A percentile compares a stretch with the other conserved stretches of the same genome.
phyloP scores from a whole-genome alignment of 2,113 vertebrate genomes.

The Emydocephalus ijimae region DNA sequence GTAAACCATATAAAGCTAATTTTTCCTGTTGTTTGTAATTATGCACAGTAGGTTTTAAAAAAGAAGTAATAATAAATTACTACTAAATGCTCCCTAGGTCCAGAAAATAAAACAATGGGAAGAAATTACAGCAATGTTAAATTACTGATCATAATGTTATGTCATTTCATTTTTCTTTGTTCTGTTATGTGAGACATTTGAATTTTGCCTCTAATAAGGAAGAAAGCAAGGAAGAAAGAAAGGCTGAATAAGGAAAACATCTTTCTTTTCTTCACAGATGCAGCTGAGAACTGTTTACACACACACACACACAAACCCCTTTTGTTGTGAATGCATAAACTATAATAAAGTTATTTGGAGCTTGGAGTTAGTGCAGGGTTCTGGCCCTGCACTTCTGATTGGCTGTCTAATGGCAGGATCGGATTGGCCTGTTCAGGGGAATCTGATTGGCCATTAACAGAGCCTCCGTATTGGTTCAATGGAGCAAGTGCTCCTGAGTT shows the following conservation, averaged over 20 bases:
- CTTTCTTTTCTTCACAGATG: not conserved
- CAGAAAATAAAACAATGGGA: constrained; percentile 26
- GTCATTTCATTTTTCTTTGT: constrained; percentile 10
- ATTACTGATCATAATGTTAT: constrained; percentile 22
- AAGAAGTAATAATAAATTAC: constrained; percentile 21
- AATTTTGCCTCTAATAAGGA: not conserved
- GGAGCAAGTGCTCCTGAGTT: too few species aligned
- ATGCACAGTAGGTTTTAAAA: constrained; percentile 8
- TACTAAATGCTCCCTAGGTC: constrained; percentile 30
- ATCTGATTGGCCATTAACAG: too few species aligned
- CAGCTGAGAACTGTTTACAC: not conserved
- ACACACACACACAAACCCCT: not conserved
- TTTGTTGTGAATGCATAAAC: too few species aligned
- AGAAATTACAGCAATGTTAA: constrained; percentile 30
- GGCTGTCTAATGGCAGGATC: too few species aligned
- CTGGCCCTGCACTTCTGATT: too few species aligned
- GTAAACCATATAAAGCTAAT: not conserved
- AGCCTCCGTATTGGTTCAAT: too few species aligned
- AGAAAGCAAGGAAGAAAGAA: not conserved
- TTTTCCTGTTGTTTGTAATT: constrained; percentile 19
- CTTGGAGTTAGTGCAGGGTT: too few species aligned
- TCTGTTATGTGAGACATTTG: not conserved
- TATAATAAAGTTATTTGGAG: too few species aligned
- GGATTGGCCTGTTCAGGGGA: too few species aligned
- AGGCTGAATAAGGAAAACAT: not conserved